Evolutionary conservation across 2,888 invertebrate genomes (phyloP).

Genomic region (Alsophila aescularia): DNA sequence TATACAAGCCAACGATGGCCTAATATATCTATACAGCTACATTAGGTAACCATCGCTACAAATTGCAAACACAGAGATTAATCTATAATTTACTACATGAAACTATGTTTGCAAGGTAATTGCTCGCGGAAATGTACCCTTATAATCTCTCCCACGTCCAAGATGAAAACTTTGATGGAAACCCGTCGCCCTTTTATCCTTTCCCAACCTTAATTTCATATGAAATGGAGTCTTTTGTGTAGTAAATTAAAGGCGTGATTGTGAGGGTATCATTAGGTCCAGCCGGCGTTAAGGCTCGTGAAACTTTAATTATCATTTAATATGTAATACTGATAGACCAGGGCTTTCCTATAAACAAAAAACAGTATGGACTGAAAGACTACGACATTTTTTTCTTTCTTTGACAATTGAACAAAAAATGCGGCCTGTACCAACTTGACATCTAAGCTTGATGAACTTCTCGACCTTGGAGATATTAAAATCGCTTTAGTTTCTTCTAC

Average conservation of each 20-base stretch:
- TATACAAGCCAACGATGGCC: too few relatives aligned
- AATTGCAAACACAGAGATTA: too few relatives aligned
- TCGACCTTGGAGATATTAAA: too few relatives aligned
- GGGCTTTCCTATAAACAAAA: neutral
- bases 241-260: constrained; percentile 10
- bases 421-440: too few relatives aligned
- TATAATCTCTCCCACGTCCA: neutral
- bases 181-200: neutral
- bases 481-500: too few relatives aligned
- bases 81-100: too few relatives aligned
- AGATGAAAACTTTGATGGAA: constrained; percentile 2
- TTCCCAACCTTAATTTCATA: constrained; percentile 4
- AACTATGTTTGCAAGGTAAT: neutral
- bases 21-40: too few relatives aligned
- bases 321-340: constrained; percentile 5
- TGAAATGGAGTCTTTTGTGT: constrained; percentile 14
- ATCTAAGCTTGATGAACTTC: too few relatives aligned
- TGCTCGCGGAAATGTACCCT: neutral
- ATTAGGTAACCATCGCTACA: too few relatives aligned
- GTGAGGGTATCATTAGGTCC: constrained; percentile 7
- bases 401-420: too few relatives aligned
- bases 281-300: constrained; percentile 1
- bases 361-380: constrained; percentile 1
- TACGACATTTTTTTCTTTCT: too few relatives aligned
- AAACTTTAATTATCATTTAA: constrained; percentile 18